Conservation (phyloP, 2,888 invertebrate genomes). For the Spialia ferax region DNA sequence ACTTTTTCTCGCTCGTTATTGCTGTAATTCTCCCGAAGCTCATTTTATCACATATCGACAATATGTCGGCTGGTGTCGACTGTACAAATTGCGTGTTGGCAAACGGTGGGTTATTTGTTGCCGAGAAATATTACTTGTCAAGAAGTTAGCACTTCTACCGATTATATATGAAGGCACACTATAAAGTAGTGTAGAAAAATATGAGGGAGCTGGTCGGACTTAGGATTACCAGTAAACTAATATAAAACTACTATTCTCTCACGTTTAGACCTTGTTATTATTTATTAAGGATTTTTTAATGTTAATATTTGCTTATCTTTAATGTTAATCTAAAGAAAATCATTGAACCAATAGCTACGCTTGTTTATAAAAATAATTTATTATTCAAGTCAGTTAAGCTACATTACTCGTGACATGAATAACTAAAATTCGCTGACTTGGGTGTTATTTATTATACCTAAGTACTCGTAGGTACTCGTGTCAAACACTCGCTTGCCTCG, state of each 20-base stretch:
- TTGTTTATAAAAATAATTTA: not conserved
- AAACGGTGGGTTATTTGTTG: constrained; percentile 21
- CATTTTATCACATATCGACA: constrained; percentile 26
- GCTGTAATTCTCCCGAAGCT: constrained; percentile 9
- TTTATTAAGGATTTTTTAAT: too few species aligned
- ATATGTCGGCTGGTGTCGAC: constrained; percentile 21
- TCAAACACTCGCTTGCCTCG: too few species aligned
- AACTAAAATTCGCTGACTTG: not conserved
- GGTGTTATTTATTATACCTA: not conserved
- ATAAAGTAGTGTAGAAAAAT: not conserved
- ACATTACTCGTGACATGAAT: not conserved
- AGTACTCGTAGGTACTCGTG: too few species aligned
- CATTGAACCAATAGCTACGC: not conserved
- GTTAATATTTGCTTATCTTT: not conserved
- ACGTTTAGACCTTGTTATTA: too few species aligned
- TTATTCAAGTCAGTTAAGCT: not conserved
- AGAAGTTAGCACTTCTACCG: constrained; percentile 23
- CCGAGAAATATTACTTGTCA: constrained; percentile 27
- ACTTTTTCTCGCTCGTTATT: constrained; percentile 3
- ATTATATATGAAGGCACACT: constrained; percentile 10
- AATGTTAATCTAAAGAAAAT: not conserved
- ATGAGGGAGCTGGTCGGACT: not conserved
- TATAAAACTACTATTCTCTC: too few species aligned
- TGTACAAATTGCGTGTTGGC: constrained; percentile 23
- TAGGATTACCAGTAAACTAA: not conserved